Conservation (phyloP, 1,140 invertebrate species). For the Zaprionus capensis region DNA sequence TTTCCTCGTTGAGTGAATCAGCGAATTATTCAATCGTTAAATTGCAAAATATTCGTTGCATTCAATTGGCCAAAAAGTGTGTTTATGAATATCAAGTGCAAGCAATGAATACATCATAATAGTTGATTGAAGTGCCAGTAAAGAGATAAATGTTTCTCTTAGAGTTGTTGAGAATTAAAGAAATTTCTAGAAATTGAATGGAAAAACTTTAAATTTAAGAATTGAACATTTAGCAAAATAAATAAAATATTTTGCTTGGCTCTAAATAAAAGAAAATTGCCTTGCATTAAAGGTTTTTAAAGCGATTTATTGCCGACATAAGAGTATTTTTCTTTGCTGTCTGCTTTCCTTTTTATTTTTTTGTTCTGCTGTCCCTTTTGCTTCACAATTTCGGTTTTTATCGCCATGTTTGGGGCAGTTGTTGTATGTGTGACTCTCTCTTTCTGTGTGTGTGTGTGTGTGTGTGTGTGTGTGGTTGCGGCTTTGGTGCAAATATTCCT, state of each 20-base stretch:
- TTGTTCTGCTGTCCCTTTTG: not conserved
- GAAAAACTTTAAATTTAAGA: not conserved
- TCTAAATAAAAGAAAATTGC: conserved; percentile 2
- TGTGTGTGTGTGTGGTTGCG: conserved; percentile 27
- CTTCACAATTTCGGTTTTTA: conserved; percentile 37
- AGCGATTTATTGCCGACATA: conserved; percentile 3
- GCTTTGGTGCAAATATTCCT: conserved; percentile 35
- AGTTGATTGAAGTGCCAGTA: not conserved
- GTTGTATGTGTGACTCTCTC: not conserved
- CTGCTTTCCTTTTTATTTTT: not conserved
- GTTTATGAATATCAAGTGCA: not conserved
- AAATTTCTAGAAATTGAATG: not conserved
- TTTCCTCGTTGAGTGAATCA: not conserved
- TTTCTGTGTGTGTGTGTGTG: not conserved
- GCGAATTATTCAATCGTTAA: conserved; percentile 5
- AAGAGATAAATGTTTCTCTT: not conserved
- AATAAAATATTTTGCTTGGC: not conserved
- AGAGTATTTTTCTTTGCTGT: conserved; percentile 22
- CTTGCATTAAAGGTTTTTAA: not conserved
- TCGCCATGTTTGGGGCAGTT: conserved; percentile 31
- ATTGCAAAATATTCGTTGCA: not conserved
- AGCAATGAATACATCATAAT: not conserved
- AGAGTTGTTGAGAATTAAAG: not conserved
- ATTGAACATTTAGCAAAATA: not conserved
- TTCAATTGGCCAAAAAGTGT: not conserved